phyloP scores from a whole-genome alignment of 2,797 vertebrate genomes.

The Halcyon chelicuti region DNA sequence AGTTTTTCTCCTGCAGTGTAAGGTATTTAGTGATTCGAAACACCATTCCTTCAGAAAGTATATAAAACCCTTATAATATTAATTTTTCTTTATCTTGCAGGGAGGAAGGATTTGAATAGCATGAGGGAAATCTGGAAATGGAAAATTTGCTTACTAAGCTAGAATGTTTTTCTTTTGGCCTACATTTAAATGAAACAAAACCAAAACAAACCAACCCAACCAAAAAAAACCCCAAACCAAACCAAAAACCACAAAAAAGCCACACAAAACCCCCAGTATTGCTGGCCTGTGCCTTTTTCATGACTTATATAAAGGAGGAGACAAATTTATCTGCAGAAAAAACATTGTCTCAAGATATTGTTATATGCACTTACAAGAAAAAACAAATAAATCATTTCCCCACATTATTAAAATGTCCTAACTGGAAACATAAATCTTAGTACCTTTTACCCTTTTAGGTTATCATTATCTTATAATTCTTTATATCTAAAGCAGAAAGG shows the following conservation, averaged over 20 bases:
- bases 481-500: neutral
- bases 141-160: neutral
- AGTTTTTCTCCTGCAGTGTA: neutral
- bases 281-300: neutral
- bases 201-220: no score
- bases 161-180: neutral
- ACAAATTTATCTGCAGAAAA: neutral
- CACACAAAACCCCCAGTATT: neutral
- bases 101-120: neutral
- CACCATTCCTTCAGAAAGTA: neutral
- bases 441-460: constrained; percentile 19
- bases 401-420: constrained; percentile 44
- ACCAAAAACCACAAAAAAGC: no score
- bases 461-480: constrained; percentile 45
- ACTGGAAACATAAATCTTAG: constrained; percentile 39
- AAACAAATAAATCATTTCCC: constrained; percentile 44
- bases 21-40: neutral
- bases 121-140: neutral
- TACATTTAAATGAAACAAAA: neutral
- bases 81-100: neutral
- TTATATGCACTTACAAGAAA: constrained; percentile 24
- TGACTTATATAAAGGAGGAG: neutral
- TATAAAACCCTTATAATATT: neutral
- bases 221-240: neutral
- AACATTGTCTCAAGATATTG: neutral